These are phyloP conservation scores for Gymnobelideus leadbeateri DNA, from an alignment of 2,113 vertebrate genomes.

Conservation along the genomic window DNA sequence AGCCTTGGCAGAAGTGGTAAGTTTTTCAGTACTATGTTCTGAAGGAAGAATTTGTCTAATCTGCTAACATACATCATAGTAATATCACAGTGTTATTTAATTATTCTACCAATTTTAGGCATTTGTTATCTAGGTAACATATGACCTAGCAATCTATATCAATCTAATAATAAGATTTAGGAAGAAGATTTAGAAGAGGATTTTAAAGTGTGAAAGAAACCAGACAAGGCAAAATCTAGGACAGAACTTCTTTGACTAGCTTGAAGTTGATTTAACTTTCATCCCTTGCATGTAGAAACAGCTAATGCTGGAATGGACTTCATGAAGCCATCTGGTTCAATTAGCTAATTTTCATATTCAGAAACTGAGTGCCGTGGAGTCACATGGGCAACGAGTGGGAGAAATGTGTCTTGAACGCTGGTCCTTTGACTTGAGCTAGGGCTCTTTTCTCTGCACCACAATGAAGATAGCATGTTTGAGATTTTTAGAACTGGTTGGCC, in stretches of 20 bases:
- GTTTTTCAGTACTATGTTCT: constrained; percentile 76
- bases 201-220: constrained; percentile 24
- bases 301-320: background rate
- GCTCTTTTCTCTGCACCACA: background rate
- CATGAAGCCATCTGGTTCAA: background rate
- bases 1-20: constrained; percentile 98
- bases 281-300: background rate
- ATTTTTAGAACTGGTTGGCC: constrained; percentile 39
- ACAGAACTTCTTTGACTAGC: background rate
- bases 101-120: constrained; percentile 5
- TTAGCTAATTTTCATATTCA: background rate
- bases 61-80: constrained; percentile 1
- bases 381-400: background rate
- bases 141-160: constrained; percentile 23
- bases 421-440: background rate
- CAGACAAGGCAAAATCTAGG: background rate
- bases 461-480: background rate
- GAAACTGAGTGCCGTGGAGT: background rate
- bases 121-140: constrained; percentile 5
- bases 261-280: background rate
- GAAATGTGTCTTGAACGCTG: background rate
- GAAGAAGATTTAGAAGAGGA: constrained; percentile 34
- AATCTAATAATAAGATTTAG: constrained; percentile 35
- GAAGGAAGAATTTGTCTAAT: constrained; percentile 19
- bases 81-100: constrained; percentile 16